Evolutionary conservation across 2,113 vertebrate species (phyloP).

Genomic region (Cichladusa arquata): DNA sequence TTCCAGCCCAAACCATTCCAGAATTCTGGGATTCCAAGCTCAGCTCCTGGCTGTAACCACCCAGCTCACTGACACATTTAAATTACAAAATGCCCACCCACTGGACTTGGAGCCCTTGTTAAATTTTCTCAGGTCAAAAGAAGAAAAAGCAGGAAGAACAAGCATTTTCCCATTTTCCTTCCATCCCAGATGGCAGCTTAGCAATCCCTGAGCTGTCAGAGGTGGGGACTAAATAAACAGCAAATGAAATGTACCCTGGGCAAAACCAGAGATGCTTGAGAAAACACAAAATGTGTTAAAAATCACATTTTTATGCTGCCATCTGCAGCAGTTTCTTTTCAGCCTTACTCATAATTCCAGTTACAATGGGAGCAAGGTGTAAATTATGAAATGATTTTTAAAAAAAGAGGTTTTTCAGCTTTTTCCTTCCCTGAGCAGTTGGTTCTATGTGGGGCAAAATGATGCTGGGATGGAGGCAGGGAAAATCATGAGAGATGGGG

Average conservation of each 20-base stretch:
- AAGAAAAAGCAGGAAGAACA: neutral
- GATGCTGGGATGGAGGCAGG: neutral
- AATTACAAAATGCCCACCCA: neutral
- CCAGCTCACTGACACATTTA: neutral
- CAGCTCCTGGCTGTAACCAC: neutral
- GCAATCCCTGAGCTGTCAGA: neutral
- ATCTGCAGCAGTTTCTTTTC: neutral
- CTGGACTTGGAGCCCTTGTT: neutral
- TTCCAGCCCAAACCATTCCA: neutral
- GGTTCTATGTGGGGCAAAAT: neutral
- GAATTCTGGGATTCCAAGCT: neutral
- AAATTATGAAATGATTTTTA: neutral
- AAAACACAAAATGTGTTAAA: slow-evolving; percentile 5
- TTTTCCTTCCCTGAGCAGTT: neutral
- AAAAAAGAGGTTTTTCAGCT: neutral
- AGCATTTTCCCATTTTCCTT: neutral
- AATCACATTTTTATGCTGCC: neutral
- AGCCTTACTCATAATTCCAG: neutral
- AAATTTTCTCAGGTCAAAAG: neutral
- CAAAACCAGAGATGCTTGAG: slow-evolving; percentile 3
- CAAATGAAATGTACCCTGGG: neutral
- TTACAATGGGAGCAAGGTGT: neutral
- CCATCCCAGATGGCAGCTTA: neutral
- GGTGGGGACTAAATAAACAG: neutral
- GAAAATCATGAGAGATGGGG: neutral